Conservation (phyloP, 2,888 invertebrate species). For the Willowsia nigromaculata region DNA sequence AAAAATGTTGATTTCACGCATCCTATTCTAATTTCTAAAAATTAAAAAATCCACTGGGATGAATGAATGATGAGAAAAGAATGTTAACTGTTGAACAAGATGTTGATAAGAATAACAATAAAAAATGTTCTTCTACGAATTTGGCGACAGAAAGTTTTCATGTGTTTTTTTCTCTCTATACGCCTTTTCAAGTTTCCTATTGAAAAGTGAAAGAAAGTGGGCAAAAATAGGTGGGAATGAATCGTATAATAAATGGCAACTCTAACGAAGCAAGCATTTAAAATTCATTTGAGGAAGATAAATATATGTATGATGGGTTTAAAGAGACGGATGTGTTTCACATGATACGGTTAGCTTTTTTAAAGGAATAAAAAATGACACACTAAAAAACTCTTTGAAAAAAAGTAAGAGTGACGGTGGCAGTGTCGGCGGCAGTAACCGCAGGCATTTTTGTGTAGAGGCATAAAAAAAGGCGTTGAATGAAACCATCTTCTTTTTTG, state of each 20-base stretch:
- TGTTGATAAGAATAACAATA: not conserved
- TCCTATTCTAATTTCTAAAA: not conserved
- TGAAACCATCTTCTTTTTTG: not conserved
- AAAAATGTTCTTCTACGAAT: not conserved
- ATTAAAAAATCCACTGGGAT: not conserved
- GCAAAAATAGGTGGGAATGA: not conserved
- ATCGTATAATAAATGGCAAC: not conserved
- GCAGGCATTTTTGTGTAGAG: slow-evolving; percentile 2
- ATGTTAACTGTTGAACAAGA: not conserved
- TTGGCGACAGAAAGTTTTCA: slow-evolving; percentile 31
- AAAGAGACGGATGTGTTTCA: slow-evolving; percentile 1
- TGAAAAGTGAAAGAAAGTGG: not conserved
- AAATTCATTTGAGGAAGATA: not conserved
- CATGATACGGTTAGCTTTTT: not conserved
- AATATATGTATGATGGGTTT: too few relatives aligned
- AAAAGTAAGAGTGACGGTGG: slow-evolving; percentile 16
- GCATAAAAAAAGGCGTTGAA: not conserved
- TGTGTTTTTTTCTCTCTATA: not conserved
- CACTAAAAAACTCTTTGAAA: not conserved
- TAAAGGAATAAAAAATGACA: not conserved
- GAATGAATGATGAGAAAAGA: not conserved
- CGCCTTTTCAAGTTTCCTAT: not conserved
- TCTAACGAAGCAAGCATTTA: not conserved
- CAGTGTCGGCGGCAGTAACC: not conserved
- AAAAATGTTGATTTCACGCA: slow-evolving; percentile 18